Evolutionary conservation across 2,797 vertebrate species (phyloP), one percentile per base, ranked within the genome.

Genomic region (Poeciliopsis presidionis): DNA sequence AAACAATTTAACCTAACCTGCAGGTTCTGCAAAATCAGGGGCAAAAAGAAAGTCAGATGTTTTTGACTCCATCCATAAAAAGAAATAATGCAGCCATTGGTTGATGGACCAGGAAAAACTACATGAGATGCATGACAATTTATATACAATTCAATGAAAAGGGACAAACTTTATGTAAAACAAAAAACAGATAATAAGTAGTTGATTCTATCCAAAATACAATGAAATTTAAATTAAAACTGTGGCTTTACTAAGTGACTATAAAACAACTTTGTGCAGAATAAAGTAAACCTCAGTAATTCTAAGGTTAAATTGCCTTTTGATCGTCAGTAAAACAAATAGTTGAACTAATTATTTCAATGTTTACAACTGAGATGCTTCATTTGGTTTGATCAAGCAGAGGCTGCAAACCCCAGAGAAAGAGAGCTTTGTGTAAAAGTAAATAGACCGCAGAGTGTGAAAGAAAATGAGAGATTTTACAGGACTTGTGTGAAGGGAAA

Each of bases 401-500:
- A 65, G 33, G 30, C 45, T 47, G 16, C 3, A 79, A 70, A 69
- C 20, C 63, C 5, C 12, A 75, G 30, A 51, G 55, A 30, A 49
- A 49, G 49, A 74, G 49, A 70, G 18, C 13, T 41, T 73, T 55
- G 78, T 33, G 77, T 45, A 67, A 80, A 43, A 70, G 36, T 25
- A 72, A 59, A 57, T 7, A 76, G 13, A 30, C 39, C 30, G 25
- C n/a, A 76, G 61, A 53, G 77, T 36, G 73, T 49, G 57, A 85
- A 57, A 71, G 49, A 55, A 49, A 72, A 79, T 33, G 57, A 14
- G 46, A 82, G 73, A 70, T 22, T 86, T 74, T 74, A 53, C 70
- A 74, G 79, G 5, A 43, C 47, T n/a, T 75, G 71, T 81, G 81
- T 65, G 73, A 76, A 81, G 33, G 61, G 30, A 72, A 43, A 69